Evolutionary conservation across 2,797 vertebrate genomes (phyloP).

Genomic region (Parauchenoglanis punctatus): DNA sequence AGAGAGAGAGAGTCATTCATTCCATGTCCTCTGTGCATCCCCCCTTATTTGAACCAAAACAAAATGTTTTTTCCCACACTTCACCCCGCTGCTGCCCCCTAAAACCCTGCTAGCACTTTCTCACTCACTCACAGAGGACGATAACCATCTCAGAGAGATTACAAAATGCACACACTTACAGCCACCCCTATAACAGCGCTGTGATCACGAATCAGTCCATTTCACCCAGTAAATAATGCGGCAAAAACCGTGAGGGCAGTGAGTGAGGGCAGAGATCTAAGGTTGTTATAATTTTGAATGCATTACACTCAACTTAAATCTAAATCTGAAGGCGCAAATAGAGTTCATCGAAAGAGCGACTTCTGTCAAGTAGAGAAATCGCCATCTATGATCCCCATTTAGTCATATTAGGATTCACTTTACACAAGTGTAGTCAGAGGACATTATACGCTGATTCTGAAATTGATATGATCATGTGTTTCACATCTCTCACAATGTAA

Average conservation of each 20-base stretch:
- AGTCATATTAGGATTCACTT: background rate
- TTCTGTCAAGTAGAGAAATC: background rate
- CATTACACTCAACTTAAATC: conserved; percentile 8
- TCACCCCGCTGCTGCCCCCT: conserved; percentile 41
- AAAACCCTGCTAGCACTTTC: conserved; percentile 42
- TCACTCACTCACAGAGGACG: conserved; percentile 43
- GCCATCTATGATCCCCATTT: background rate
- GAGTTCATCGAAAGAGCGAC: background rate
- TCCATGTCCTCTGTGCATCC: conserved; percentile 68
- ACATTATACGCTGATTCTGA: background rate
- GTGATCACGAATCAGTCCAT: conserved; percentile 49
- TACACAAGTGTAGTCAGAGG: background rate
- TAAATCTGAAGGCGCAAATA: background rate
- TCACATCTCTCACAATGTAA: background rate
- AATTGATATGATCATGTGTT: background rate
- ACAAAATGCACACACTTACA: conserved; percentile 24
- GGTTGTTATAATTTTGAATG: conserved; percentile 20
- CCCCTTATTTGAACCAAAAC: conserved; percentile 67
- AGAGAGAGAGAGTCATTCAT: conserved; percentile 39
- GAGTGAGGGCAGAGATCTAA: conserved; percentile 10
- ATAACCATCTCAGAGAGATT: conserved; percentile 41
- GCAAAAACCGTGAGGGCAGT: background rate
- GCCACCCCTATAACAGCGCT: conserved; percentile 43
- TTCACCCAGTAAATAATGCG: conserved; percentile 13
- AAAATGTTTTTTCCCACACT: conserved; percentile 68